Base-by-base conservation (phyloP, 2,113 vertebrate genomes). In the Gnathonemus echidnorhynchus region DNA sequence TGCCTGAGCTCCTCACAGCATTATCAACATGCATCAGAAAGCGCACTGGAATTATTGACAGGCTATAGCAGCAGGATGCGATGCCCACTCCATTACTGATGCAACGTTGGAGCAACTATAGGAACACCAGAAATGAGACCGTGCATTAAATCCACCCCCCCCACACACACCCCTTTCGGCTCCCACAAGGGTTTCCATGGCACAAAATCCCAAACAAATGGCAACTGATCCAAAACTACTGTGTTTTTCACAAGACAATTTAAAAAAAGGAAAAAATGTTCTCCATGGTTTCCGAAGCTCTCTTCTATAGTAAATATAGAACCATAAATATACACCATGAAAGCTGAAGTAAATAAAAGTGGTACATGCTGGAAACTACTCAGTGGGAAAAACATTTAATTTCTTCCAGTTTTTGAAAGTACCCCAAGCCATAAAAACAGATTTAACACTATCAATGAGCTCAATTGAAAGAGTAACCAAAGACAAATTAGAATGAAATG, bases 21-120 rank as follows among this genome's bases (percentile, higher is more conserved):
- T 56, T 46, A 88, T 88, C 56, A 88, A 66, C 35, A 66, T 88
- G 39, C 21, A 88, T 45, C 56, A 88, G 31, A 66, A 62, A 88
- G 39, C 21, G 5, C 53, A 27, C 27, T 35, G 87, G 58, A 88
- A 27, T 66, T 21, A 88, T 31, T 27, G 53, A 53, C 11, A 66
- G 17, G 10, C 86, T 35, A 46, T 17, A n/a, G 19, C 52, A 7
- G 52, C 19, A 9, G 27, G 21, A 4, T 62, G 53, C 27, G 56
- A 42, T 88, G 52, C 87, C 52, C 9, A 9, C 27, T 56, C 31
- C 50, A 87, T 87, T 87, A 87, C 31, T 87, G 86, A 35, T 80
- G 74, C 35, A 87, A 31, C 86, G 11, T 4, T 5, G 50, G n/a
- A 56, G 49, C 50, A 87, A 53, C 86, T 53, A 35, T 39, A 35